Percentiles rank a stretch among this genome's conserved stretches.
Evolutionary conservation across 2,113 vertebrate species (phyloP).

Genomic region (Podarcis muralis): DNA sequence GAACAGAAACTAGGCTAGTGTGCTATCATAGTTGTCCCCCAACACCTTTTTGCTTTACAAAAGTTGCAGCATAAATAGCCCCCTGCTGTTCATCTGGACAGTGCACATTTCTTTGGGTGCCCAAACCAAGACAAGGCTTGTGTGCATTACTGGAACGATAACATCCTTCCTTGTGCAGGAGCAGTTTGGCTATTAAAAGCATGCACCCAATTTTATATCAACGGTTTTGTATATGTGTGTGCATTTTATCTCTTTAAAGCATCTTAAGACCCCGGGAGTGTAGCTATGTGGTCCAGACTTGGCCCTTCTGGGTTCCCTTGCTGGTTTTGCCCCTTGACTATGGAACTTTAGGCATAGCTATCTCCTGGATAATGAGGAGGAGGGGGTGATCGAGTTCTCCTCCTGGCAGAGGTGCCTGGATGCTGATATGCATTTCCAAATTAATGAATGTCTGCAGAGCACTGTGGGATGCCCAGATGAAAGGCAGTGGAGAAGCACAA

Average conservation of each 20-base stretch:
- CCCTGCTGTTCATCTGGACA: background rate
- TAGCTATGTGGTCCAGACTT: background rate
- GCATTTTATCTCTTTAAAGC: background rate
- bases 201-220: background rate
- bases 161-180: background rate
- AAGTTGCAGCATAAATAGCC: background rate
- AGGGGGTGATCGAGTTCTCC: background rate
- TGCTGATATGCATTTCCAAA: slow-evolving; percentile 17
- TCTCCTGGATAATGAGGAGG: background rate
- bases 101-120: background rate
- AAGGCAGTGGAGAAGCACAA: slow-evolving; percentile 24
- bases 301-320: background rate
- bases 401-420: slow-evolving; percentile 15
- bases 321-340: background rate
- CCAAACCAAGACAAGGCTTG: background rate
- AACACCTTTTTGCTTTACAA: too few species aligned
- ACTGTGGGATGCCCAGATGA: slow-evolving; percentile 39
- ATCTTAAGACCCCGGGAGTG: background rate
- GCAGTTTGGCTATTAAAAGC: background rate
- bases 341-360: background rate
- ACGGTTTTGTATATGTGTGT: background rate
- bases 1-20: background rate
- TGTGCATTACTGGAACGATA: background rate
- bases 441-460: slow-evolving; percentile 21
- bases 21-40: too few species aligned